Conservation (phyloP, 2,113 vertebrate genomes). For the Sardina pilchardus region DNA sequence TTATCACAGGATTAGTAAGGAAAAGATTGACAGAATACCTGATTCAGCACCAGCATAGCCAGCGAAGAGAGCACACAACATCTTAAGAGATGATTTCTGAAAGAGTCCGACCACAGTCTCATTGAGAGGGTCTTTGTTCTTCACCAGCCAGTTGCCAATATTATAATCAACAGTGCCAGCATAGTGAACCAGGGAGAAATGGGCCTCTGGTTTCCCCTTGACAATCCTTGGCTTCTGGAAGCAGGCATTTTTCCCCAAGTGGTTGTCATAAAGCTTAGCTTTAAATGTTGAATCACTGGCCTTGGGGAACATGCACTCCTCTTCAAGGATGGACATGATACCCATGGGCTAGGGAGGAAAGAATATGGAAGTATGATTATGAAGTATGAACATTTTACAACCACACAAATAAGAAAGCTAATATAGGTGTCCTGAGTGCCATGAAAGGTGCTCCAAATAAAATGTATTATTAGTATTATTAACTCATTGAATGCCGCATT, state of each 20-base stretch:
- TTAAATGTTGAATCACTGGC: constrained; percentile 62
- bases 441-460: no score
- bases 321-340: constrained; percentile 68
- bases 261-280: constrained; percentile 49
- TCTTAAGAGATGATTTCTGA: constrained; percentile 76
- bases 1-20: no score
- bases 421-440: no score
- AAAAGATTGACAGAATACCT: constrained; percentile 60
- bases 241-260: constrained; percentile 40
- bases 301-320: constrained; percentile 73
- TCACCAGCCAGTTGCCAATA: constrained; percentile 69
- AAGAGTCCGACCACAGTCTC: constrained; percentile 70
- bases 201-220: constrained; percentile 65
- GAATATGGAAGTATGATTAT: no score
- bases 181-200: constrained; percentile 65
- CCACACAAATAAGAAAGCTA: no score
- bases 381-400: no score
- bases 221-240: constrained; percentile 56
- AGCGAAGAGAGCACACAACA: constrained; percentile 68
- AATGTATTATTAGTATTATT: no score
- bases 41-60: constrained; percentile 69
- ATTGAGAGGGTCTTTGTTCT: constrained; percentile 74
- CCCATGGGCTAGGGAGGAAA: constrained; percentile 60
- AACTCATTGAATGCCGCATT: no score
- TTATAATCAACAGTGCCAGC: constrained; percentile 69